These are phyloP conservation scores for Hydrolagus colliei DNA, from an alignment of 2,797 vertebrate species.

Conservation along the genomic window DNA sequence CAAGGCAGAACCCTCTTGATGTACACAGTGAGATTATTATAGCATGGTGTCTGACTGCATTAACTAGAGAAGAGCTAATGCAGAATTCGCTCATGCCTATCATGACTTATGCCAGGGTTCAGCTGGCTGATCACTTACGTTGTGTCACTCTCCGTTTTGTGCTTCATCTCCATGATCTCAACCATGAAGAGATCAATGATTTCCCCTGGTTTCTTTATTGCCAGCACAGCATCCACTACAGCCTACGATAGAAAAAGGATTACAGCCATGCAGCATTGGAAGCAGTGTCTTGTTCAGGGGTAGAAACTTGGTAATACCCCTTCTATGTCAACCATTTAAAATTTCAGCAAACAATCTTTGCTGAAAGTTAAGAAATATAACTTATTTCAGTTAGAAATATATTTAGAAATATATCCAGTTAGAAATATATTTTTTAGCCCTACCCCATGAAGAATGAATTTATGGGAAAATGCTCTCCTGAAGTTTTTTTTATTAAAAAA, in stretches of 20 bases:
- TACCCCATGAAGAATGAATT: no score
- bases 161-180: conserved; percentile 98
- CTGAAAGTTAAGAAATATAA: background rate
- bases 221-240: conserved; percentile 85
- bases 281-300: no score
- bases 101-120: background rate
- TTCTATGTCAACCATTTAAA: background rate
- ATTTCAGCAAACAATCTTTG: background rate
- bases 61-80: conserved; percentile 50
- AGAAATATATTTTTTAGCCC: no score
- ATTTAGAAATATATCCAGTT: background rate
- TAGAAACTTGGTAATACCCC: background rate
- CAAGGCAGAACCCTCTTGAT: background rate
- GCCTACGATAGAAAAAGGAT: conserved; percentile 58
- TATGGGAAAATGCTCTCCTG: no score
- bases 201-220: conserved; percentile 75
- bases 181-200: conserved; percentile 93
- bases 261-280: no score
- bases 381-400: background rate
- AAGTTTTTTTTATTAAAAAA: no score
- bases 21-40: conserved; percentile 44
- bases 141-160: conserved; percentile 91
- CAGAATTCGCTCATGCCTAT: conserved; percentile 70
- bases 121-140: conserved; percentile 61
- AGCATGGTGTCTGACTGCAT: conserved; percentile 70